These are phyloP conservation scores for Tetranychus cinnabarinus DNA, from an alignment of 1,140 invertebrate species.

Conservation along the genomic window DNA sequence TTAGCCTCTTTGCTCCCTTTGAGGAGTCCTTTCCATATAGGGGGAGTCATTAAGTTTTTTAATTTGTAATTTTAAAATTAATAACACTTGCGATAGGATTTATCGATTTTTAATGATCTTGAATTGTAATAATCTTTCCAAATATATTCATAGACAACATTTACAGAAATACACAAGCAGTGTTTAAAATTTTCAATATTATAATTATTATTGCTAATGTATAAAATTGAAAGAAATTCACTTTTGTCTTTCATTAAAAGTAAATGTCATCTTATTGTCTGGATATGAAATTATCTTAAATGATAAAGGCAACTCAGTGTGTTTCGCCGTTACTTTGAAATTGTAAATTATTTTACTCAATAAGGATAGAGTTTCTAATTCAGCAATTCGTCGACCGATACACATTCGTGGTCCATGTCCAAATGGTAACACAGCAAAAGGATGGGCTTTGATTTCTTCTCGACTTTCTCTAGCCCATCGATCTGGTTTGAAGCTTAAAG, in stretches of 20 bases:
- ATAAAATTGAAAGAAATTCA: too few relatives aligned
- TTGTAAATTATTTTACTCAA: constrained; percentile 9
- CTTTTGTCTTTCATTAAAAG: constrained; percentile 10
- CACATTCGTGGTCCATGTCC: constrained; percentile 21
- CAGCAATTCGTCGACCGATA: constrained; percentile 29
- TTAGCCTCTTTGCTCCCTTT: too few relatives aligned
- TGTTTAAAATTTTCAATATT: too few relatives aligned
- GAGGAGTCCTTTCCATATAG: too few relatives aligned
- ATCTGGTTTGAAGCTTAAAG: constrained; percentile 46
- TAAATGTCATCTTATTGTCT: constrained; percentile 20
- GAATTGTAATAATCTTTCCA: too few relatives aligned
- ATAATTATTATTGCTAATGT: too few relatives aligned
- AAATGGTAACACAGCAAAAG: constrained; percentile 22
- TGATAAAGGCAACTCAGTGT: constrained; percentile 18
- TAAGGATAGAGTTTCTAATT: constrained; percentile 22
- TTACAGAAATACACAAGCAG: too few relatives aligned
- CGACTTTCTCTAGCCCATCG: constrained; percentile 31
- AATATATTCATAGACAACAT: too few relatives aligned
- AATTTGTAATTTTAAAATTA: too few relatives aligned
- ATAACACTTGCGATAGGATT: too few relatives aligned
- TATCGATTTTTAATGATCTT: too few relatives aligned
- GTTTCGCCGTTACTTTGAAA: constrained; percentile 13
- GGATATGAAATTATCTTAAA: constrained; percentile 17
- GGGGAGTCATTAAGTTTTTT: too few relatives aligned
- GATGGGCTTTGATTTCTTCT: constrained; percentile 21